phyloP scores from a whole-genome alignment of 2,797 vertebrate species.

The Spatula clypeata region DNA sequence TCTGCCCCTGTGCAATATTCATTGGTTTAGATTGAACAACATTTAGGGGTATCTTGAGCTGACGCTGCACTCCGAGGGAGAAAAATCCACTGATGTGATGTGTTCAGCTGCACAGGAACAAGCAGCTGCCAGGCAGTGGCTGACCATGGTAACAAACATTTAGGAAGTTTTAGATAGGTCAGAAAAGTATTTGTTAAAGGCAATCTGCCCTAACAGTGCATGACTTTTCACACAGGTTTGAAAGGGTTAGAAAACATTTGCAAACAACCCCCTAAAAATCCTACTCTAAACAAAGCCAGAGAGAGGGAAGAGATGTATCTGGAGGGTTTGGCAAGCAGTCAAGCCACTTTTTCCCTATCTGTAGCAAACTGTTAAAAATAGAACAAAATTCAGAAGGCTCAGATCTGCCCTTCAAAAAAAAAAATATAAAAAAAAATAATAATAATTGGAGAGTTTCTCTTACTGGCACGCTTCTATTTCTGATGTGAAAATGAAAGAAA shows the following conservation, averaged over 20 bases:
- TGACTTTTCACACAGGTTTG: not conserved
- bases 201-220: not conserved
- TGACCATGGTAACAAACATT: accelerated
- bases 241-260: conserved; percentile 35
- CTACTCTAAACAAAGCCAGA: conserved; percentile 20
- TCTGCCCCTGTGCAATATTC: not conserved
- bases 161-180: not conserved
- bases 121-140: not conserved
- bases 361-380: conserved; percentile 51
- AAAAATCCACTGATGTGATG: not conserved
- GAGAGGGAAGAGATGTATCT: conserved; percentile 3
- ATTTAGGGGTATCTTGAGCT: not conserved
- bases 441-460: conserved; percentile 70
- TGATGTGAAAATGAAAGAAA: conserved; percentile 65
- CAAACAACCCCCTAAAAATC: not conserved
- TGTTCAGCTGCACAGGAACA: not conserved
- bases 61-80: not conserved
- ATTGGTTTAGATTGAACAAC: not conserved
- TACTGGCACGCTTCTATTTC: conserved; percentile 36
- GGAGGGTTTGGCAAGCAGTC: conserved; percentile 30
- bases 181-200: not conserved
- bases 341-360: conserved; percentile 8
- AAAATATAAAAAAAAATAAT: not conserved
- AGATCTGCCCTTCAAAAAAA: conserved; percentile 58
- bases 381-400: conserved; percentile 47